Conservation (phyloP, 2,113 vertebrate genomes). For the Saguinus imperator region DNA sequence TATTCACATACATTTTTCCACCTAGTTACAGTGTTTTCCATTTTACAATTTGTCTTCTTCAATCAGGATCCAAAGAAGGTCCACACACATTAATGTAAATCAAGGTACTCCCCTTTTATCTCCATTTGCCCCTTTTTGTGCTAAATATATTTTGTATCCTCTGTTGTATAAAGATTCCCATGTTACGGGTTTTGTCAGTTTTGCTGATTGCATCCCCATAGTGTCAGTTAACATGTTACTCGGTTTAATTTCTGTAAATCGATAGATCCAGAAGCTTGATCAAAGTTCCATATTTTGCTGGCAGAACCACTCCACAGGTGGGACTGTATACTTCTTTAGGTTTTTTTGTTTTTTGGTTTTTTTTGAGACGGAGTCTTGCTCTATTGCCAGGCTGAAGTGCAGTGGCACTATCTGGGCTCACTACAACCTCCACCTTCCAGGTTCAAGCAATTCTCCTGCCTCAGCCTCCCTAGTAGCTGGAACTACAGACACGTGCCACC, state of each 20-base stretch:
- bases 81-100: background rate
- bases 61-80: background rate
- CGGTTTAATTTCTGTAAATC: background rate
- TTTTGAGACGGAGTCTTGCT: too few relatives aligned
- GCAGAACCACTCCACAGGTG: background rate
- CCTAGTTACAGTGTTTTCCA: background rate
- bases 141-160: background rate
- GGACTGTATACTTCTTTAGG: background rate
- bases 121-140: background rate
- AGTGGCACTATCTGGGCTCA: too few relatives aligned
- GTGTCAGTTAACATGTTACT: background rate
- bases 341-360: too few relatives aligned
- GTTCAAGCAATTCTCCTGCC: too few relatives aligned
- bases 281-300: background rate
- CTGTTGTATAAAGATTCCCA: background rate
- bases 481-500: too few relatives aligned
- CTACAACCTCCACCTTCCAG: too few relatives aligned
- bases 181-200: background rate
- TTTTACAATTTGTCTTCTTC: background rate
- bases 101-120: background rate
- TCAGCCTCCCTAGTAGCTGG: too few relatives aligned
- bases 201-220: background rate
- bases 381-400: too few relatives aligned
- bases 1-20: background rate
- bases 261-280: background rate